Percentiles rank a stretch among this genome's conserved stretches.
Conservation (phyloP, 2,797 vertebrate species). For the Nasua narica region DNA sequence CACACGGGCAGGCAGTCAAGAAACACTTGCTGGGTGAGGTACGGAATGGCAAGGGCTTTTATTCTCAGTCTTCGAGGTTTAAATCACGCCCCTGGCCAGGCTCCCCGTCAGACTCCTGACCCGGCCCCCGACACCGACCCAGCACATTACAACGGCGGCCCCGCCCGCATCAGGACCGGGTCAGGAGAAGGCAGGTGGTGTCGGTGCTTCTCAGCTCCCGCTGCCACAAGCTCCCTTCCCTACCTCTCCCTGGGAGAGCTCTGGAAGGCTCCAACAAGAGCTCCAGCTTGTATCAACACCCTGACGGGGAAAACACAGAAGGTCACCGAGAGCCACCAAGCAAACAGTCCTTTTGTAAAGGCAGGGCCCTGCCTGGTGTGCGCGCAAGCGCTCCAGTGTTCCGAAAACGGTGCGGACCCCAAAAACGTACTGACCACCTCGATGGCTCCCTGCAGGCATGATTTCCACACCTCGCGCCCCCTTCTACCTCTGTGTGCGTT, state of each 20-base stretch:
- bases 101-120: background rate
- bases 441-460: background rate
- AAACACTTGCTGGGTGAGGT: background rate
- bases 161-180: background rate
- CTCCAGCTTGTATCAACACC: conserved; percentile 40
- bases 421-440: accelerated
- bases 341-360: background rate
- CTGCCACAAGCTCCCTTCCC: conserved; percentile 34
- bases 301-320: conserved; percentile 44
- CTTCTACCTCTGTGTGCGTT: background rate
- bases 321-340: conserved; percentile 33
- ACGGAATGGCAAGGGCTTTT: background rate
- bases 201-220: conserved; percentile 40
- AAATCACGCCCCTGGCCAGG: background rate
- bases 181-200: conserved; percentile 6
- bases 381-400: background rate
- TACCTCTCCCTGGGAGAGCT: conserved; percentile 46
- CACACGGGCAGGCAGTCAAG: conserved; percentile 47
- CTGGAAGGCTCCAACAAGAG: conserved; percentile 55
- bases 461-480: background rate
- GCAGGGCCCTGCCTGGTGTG: background rate
- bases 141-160: background rate
- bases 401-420: background rate
- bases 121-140: conserved; percentile 31
- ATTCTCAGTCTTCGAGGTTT: background rate